phyloP scores from a whole-genome alignment of 1,140 invertebrate genomes.

The Anastrepha ludens region DNA sequence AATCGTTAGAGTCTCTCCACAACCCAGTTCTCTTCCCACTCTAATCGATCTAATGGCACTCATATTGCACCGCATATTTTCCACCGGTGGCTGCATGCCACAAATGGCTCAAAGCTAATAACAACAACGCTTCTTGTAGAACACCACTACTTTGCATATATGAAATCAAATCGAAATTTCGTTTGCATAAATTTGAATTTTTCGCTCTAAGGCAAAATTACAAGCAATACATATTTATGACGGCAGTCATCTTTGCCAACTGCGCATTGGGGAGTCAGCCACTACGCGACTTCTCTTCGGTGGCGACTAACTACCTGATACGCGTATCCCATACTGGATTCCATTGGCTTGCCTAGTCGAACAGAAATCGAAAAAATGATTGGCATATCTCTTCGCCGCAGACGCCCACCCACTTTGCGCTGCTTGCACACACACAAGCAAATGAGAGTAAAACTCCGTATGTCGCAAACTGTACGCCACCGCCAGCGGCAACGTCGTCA shows the following conservation, averaged over 20 bases:
- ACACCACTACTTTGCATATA: neutral
- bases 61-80: neutral
- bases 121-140: neutral
- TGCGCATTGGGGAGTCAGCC: neutral
- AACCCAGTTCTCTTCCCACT: too few species aligned
- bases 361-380: conserved; percentile 31
- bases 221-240: neutral
- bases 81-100: neutral
- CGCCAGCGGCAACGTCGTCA: neutral
- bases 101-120: neutral
- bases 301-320: neutral
- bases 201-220: neutral
- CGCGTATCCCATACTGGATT: conserved; percentile 27
- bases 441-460: neutral
- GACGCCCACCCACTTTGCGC: neutral
- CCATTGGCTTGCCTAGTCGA: conserved; percentile 17
- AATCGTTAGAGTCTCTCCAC: neutral
- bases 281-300: neutral
- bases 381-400: neutral
- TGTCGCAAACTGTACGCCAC: conserved; percentile 22
- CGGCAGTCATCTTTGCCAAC: neutral
- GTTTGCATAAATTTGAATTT: conserved; percentile 10
- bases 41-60: neutral
- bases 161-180: conserved; percentile 37
- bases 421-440: neutral